These are phyloP conservation scores for Zosterops pallidus DNA, from an alignment of 2,113 vertebrate genomes.

Conservation along the genomic window DNA sequence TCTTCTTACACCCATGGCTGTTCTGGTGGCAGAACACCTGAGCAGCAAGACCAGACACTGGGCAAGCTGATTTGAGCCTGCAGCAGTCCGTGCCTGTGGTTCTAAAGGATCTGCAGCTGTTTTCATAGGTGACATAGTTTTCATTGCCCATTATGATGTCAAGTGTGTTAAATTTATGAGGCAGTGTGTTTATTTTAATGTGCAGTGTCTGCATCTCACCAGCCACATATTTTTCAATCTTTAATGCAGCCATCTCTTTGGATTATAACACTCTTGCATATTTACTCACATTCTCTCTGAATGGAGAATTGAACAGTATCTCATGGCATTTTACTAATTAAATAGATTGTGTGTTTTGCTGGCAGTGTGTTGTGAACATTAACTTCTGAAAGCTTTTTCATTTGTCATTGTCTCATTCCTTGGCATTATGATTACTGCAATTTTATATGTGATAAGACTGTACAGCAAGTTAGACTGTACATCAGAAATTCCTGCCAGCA, in stretches of 20 bases:
- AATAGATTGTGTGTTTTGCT: constrained; percentile 65
- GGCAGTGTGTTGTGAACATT: constrained; percentile 55
- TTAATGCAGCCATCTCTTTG: constrained; percentile 46
- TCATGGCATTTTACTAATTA: constrained; percentile 65
- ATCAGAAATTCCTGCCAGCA: constrained; percentile 45
- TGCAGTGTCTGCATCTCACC: constrained; percentile 33
- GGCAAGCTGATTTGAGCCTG: neutral
- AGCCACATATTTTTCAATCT: constrained; percentile 33
- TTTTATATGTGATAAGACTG: constrained; percentile 62
- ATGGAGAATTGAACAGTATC: constrained; percentile 34
- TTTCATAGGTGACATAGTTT: constrained; percentile 37
- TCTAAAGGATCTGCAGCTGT: neutral
- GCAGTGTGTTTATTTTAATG: constrained; percentile 47
- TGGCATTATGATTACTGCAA: constrained; percentile 59
- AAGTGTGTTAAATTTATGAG: constrained; percentile 38
- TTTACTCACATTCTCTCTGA: constrained; percentile 40
- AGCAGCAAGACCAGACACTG: neutral
- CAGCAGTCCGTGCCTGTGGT: neutral
- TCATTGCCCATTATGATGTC: constrained; percentile 27
- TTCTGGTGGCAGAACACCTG: neutral
- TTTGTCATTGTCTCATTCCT: constrained; percentile 67
- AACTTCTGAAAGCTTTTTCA: constrained; percentile 67
- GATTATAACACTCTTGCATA: neutral
- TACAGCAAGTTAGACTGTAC: constrained; percentile 50
- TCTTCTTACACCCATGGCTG: neutral